Percentiles rank a stretch among this genome's conserved stretches.
Conservation (phyloP, 1,140 invertebrate genomes). For the Scylla paramamosain region DNA sequence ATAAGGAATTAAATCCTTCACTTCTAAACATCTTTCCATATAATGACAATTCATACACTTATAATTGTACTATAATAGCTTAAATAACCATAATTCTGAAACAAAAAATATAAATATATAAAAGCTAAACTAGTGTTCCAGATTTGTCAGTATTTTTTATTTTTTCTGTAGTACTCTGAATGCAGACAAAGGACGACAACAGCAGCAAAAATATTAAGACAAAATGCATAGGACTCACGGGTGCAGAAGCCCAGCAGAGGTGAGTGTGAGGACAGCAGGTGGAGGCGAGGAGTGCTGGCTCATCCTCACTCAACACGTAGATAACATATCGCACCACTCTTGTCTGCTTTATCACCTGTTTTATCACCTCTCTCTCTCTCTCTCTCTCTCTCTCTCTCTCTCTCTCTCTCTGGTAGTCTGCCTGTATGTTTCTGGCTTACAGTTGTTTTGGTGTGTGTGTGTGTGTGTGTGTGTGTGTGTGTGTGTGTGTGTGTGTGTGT, state of each 20-base stretch:
- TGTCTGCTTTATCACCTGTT: not conserved
- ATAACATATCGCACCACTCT: not conserved
- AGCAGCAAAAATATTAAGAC: not conserved
- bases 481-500: no score
- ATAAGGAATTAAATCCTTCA: no score
- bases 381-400: slow-evolving; percentile 20
- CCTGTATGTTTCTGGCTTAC: not conserved
- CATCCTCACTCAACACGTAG: not conserved
- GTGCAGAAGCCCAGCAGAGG: not conserved
- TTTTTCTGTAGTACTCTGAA: not conserved
- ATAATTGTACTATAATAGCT: no score
- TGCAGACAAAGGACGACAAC: not conserved
- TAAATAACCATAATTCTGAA: no score
- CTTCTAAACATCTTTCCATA: no score
- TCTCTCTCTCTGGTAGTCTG: not conserved
- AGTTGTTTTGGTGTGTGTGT: no score
- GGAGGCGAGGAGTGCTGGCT: not conserved
- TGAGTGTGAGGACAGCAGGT: not conserved
- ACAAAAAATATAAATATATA: no score
- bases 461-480: no score
- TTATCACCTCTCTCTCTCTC: slow-evolving; percentile 7
- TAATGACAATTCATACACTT: no score
- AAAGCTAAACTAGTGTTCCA: no score
- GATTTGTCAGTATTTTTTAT: no score
- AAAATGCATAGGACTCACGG: not conserved